Evolutionary conservation across 2,797 vertebrate genomes (phyloP).

Genomic region (Petrocephalus sullivani): DNA sequence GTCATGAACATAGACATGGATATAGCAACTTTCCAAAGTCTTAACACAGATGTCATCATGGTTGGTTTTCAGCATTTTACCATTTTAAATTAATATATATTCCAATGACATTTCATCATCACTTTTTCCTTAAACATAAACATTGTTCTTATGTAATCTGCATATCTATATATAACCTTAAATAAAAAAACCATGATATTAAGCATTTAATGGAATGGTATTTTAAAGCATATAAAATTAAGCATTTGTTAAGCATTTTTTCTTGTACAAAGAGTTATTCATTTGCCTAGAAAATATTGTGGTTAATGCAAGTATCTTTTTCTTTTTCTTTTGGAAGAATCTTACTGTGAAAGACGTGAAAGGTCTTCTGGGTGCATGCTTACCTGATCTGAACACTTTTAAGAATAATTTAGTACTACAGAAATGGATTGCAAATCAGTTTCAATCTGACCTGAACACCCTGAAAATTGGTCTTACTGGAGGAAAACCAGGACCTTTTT

Average conservation of each 20-base stretch:
- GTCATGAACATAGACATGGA: conserved; percentile 47
- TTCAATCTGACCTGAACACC: conserved; percentile 42
- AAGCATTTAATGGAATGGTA: too few species aligned
- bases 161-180: background rate
- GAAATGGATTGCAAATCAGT: conserved; percentile 44
- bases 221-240: too few species aligned
- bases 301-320: background rate
- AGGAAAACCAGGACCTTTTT: conserved; percentile 18
- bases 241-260: background rate
- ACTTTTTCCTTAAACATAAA: background rate
- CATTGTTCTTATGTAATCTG: background rate
- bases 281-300: background rate
- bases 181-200: too few species aligned
- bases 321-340: conserved; percentile 29
- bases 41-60: conserved; percentile 37
- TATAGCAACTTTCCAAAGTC: conserved; percentile 40
- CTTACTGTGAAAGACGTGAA: conserved; percentile 45
- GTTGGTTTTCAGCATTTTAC: conserved; percentile 31
- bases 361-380: conserved; percentile 36
- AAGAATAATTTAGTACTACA: conserved; percentile 41
- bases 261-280: background rate
- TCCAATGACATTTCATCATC: background rate
- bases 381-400: conserved; percentile 53
- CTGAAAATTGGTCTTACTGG: conserved; percentile 38
- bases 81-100: conserved; percentile 26